Evolutionary conservation across 2,888 invertebrate genomes (phyloP).

Genomic region (Cartodere bifasciata): DNA sequence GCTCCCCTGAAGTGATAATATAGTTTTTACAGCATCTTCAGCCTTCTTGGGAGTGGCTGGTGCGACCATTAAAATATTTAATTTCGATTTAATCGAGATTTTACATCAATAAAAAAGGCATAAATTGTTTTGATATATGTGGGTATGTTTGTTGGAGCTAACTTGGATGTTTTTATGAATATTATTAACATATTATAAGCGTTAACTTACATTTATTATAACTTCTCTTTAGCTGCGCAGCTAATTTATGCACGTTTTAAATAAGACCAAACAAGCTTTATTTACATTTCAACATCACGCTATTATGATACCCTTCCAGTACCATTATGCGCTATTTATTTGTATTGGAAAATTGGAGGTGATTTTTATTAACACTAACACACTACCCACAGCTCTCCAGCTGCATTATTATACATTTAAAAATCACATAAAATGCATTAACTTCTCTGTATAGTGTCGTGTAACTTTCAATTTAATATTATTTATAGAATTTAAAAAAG

Average conservation of each 20-base stretch:
- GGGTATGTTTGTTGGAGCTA: slow-evolving; percentile 15
- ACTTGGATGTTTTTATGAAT: slow-evolving; percentile 16
- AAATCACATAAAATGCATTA: too few species aligned
- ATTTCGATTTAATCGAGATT: slow-evolving; percentile 33
- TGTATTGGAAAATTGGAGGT: too few species aligned
- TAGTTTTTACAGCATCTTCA: slow-evolving; percentile 31
- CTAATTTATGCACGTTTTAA: slow-evolving; percentile 1
- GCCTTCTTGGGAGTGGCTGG: slow-evolving; percentile 27
- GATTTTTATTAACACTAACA: too few species aligned
- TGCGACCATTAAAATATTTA: slow-evolving; percentile 30
- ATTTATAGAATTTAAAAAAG: too few species aligned
- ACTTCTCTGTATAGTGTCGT: too few species aligned
- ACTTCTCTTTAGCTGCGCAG: slow-evolving; percentile 3
- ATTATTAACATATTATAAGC: slow-evolving; percentile 17
- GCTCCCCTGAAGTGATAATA: slow-evolving; percentile 32
- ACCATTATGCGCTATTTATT: too few species aligned
- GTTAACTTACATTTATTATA: slow-evolving; percentile 17
- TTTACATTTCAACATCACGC: neutral
- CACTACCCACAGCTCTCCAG: too few species aligned
- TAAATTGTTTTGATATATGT: slow-evolving; percentile 29
- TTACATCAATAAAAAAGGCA: slow-evolving; percentile 33
- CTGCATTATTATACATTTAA: too few species aligned
- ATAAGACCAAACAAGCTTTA: slow-evolving; percentile 1
- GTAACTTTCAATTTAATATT: too few species aligned
- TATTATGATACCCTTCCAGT: too few species aligned